Evolutionary conservation across 2,888 invertebrate genomes (phyloP), one percentile per base, ranked within the genome.

Genomic region (Philereme transversata): DNA sequence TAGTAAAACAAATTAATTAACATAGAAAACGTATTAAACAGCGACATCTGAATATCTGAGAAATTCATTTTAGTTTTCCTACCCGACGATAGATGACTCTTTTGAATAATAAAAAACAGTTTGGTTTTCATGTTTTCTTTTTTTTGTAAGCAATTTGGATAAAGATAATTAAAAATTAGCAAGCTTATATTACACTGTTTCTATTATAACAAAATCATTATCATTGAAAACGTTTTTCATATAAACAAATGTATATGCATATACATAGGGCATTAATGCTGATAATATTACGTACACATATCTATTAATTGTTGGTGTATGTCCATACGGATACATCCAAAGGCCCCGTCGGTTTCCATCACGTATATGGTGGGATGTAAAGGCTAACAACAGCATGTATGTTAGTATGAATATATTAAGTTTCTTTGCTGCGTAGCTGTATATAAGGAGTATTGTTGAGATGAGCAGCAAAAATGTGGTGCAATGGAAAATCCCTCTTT

Each of bases 151-250:
- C 22, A 22, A 22, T 22, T 22, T 22, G 22, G 22, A 22, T 22
- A 22, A 1, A 3, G 22, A 22, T 22, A 22, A 22, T 2, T 22
- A 22, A 22, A 22, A 22, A 22, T 22, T 22, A 22, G 3, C 22
- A 22, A 22, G 22, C 22, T 43, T 43, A 6, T 3, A 57, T 50
- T 98, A 88, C 97, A 95, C 98, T 98, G 98, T 90, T 64, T 74
- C 53, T 43, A 60, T 11, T 33, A 53, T 33, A 46, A 3, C 38
- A 52, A 59, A 63, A 38, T 56, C 43, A 50, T 59, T 53, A 4
- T 8, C 8, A 49, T n/a, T 48, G 8, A 71, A 54, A 44, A 53
- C 67, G 62, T 75, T 75, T 64, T 82, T 86, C 7, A 73, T 75
- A 58, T 56, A 67, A 5, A 72, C 67, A 70, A 77, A 86, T 4